Evolutionary conservation across 2,888 invertebrate genomes (phyloP).

Genomic region (Drosophila recens): DNA sequence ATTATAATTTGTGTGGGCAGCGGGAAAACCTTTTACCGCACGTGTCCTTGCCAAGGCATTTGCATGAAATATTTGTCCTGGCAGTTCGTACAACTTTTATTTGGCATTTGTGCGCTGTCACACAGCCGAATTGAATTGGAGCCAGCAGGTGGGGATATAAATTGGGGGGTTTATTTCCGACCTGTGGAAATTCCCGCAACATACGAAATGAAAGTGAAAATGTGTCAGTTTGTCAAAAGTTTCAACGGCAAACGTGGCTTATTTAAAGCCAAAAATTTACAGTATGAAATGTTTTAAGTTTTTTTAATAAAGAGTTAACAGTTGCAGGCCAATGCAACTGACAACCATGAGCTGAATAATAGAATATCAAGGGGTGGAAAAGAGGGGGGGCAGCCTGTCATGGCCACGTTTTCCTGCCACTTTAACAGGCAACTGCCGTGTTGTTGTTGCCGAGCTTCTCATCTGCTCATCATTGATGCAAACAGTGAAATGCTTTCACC

Average conservation of each 20-base stretch:
- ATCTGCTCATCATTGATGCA: slow-evolving; percentile 75
- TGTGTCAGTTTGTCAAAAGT: slow-evolving; percentile 29
- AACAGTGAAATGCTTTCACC: slow-evolving; percentile 80
- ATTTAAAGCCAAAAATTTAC: slow-evolving; percentile 10
- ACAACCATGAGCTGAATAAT: slow-evolving; percentile 8
- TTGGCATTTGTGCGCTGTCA: slow-evolving; percentile 54
- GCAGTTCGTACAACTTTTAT: slow-evolving; percentile 34
- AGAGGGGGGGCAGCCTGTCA: slow-evolving; percentile 37
- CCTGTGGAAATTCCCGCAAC: slow-evolving; percentile 29
- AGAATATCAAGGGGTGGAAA: background rate
- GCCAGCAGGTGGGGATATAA: slow-evolving; percentile 8
- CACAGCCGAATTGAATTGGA: slow-evolving; percentile 12
- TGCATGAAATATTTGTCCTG: slow-evolving; percentile 64
- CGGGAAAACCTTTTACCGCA: slow-evolving; percentile 62
- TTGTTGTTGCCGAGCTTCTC: slow-evolving; percentile 4
- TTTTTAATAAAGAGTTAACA: slow-evolving; percentile 9
- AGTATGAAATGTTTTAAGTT: slow-evolving; percentile 1
- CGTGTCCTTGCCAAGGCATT: slow-evolving; percentile 68
- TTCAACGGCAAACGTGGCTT: slow-evolving; percentile 3
- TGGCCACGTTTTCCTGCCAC: slow-evolving; percentile 59
- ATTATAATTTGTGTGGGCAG: slow-evolving; percentile 61
- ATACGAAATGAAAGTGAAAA: slow-evolving; percentile 40
- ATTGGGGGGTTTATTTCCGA: slow-evolving; percentile 14
- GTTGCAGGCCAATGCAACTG: slow-evolving; percentile 23
- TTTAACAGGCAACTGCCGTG: slow-evolving; percentile 38